A percentile compares a stretch with the other conserved stretches of the same genome.
phyloP scores from a whole-genome alignment of 1,140 invertebrate genomes.

The Rhynchophorus ferrugineus region DNA sequence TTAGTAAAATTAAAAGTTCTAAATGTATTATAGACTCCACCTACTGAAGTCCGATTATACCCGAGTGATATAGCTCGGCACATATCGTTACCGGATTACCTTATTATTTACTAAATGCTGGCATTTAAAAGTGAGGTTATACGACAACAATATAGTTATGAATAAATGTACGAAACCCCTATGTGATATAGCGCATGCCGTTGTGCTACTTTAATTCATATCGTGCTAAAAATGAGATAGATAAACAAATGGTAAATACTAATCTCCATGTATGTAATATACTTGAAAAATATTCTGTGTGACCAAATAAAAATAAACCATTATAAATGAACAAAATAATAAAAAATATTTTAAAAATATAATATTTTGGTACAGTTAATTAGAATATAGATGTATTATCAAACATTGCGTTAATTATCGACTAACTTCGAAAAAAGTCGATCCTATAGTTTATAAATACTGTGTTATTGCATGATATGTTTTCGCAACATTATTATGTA shows the following conservation, averaged over 20 bases:
- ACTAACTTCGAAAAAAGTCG: no score
- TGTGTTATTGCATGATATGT: neutral
- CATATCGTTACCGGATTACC: no score
- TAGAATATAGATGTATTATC: neutral
- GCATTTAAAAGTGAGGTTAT: no score
- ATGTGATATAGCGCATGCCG: conserved; percentile 29
- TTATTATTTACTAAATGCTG: no score
- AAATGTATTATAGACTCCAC: no score
- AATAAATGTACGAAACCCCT: conserved; percentile 19
- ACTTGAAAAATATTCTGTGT: conserved; percentile 24
- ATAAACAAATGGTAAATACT: conserved; percentile 12
- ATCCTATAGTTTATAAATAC: conserved; percentile 1
- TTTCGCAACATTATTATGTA: neutral
- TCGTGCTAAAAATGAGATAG: conserved; percentile 21
- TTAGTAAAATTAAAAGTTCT: no score
- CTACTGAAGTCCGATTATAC: no score
- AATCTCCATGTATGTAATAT: conserved; percentile 8
- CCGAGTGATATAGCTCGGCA: no score
- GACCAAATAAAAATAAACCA: conserved; percentile 7
- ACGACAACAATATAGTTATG: conserved; percentile 9
- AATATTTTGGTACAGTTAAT: conserved; percentile 4
- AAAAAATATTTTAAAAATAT: neutral
- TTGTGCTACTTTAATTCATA: conserved; percentile 29
- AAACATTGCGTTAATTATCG: neutral
- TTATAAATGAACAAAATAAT: neutral